Base-by-base conservation (phyloP, 2,888 invertebrate genomes). In the Lysandra coridon region DNA sequence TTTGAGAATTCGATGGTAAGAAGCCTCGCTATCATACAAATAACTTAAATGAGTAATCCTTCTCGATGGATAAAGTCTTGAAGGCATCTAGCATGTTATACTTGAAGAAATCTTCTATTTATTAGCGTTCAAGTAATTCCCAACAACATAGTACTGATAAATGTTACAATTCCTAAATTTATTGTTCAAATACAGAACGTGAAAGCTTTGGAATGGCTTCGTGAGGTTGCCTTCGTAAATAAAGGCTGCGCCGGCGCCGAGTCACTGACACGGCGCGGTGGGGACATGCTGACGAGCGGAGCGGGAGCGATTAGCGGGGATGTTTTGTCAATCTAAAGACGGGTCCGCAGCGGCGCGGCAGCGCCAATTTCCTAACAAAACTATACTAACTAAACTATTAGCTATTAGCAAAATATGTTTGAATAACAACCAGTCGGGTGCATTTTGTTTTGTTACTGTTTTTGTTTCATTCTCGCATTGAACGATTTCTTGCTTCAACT, bases 241-340 rank as follows among this genome's bases (percentile, higher is more conserved):
- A 75, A 88, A 90, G 91, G 88, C 87, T 91, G 91, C 92, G 91
- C 90, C 84, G 84, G 89, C 90, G 91, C 87, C 84, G 87, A 89
- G 92, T 91, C 92, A 91, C 86, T 91, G 91, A 92, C 92, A 89
- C 86, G 85, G 83, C 81, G 40, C 80, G 82, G 23, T 78, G 81
- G 69, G 84, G 82, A 4, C 60, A 60, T 76, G 79, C 44, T 80
- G 73, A 30, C 17, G 53, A 53, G 57, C 57, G 57, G 37, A 82
- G 85, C 84, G 84, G 57, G 69, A 23, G 78, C 76, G 57, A 2
- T 30, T 23, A 53, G 76, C 53, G 76, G 53, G 57, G 64, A 64
- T 30, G 30, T 60, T n/a, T 60, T 2, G 60, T 53, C 44, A 44
- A 44, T 44, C 44, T 53, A 14, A 53, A 44, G 44, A 3, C 7